A percentile compares a stretch with the other conserved stretches of the same genome.
These are phyloP conservation scores for Drosophila conformis DNA, from an alignment of 2,888 invertebrate genomes.

Conservation along the genomic window DNA sequence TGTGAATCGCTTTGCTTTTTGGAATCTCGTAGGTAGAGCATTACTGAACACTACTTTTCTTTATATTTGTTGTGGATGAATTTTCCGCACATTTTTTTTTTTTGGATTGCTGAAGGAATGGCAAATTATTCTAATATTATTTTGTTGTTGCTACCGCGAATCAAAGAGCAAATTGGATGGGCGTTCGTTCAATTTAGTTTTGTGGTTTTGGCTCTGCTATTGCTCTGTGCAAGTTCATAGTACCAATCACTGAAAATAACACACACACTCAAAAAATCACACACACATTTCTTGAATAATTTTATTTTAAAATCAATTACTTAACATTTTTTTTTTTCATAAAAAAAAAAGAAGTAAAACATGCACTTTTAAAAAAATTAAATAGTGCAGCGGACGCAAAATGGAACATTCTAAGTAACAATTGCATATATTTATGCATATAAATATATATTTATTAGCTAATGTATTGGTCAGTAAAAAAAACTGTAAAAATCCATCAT, in stretches of 20 bases:
- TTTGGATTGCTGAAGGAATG: too few relatives aligned
- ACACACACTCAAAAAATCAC: constrained; percentile 21
- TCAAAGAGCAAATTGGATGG: background rate
- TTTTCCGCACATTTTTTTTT: too few relatives aligned
- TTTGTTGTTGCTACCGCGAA: background rate
- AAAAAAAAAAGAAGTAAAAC: constrained; percentile 13
- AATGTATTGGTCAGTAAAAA: constrained; percentile 44
- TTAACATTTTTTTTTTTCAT: constrained; percentile 35
- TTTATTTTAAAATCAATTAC: constrained; percentile 48
- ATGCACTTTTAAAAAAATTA: constrained; percentile 6
- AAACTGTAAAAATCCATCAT: constrained; percentile 17
- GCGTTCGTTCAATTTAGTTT: background rate
- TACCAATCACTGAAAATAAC: constrained; percentile 3
- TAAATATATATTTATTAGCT: constrained; percentile 56
- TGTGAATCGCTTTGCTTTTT: background rate
- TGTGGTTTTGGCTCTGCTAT: background rate
- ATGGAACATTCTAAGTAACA: constrained; percentile 40
- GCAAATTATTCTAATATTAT: too few relatives aligned
- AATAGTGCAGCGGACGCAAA: constrained; percentile 4
- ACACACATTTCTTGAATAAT: constrained; percentile 52
- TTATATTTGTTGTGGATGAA: too few relatives aligned
- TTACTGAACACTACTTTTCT: background rate
- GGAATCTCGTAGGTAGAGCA: background rate
- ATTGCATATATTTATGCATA: constrained; percentile 21
- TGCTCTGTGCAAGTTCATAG: background rate